Evolutionary conservation across 2,113 vertebrate genomes (phyloP).

Genomic region (Mirza zaza): DNA sequence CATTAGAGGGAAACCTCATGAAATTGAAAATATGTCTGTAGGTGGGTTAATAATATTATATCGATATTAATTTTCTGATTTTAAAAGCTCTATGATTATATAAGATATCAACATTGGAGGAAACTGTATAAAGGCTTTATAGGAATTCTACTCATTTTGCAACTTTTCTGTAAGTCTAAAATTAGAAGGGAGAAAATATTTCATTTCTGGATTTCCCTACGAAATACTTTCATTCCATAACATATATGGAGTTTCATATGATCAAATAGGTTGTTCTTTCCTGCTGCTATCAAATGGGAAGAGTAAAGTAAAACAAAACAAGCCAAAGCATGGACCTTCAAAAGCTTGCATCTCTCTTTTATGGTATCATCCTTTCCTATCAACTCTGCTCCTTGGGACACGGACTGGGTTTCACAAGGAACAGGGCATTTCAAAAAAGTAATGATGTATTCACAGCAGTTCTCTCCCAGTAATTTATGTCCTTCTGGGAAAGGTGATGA

Average conservation of each 20-base stretch:
- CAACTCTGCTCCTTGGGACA: neutral
- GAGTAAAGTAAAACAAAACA: neutral
- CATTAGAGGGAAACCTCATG: neutral
- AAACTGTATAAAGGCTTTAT: neutral
- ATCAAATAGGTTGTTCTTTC: neutral
- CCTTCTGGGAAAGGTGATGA: constrained; percentile 18
- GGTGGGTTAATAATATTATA: neutral
- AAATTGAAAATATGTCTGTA: neutral
- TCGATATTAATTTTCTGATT: neutral
- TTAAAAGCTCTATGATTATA: neutral
- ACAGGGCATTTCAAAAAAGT: neutral
- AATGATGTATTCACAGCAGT: neutral
- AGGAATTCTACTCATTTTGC: neutral
- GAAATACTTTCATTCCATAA: neutral
- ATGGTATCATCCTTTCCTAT: neutral
- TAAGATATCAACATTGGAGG: neutral
- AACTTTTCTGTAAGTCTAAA: neutral
- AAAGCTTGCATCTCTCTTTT: neutral
- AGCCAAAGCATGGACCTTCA: neutral
- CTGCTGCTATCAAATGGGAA: neutral
- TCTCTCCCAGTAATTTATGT: neutral
- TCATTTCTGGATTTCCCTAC: neutral
- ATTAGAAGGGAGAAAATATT: neutral
- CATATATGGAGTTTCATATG: neutral
- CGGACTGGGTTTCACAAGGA: neutral